Base-by-base conservation (phyloP, 2,113 vertebrate species). In the Chelonoidis abingdonii region DNA sequence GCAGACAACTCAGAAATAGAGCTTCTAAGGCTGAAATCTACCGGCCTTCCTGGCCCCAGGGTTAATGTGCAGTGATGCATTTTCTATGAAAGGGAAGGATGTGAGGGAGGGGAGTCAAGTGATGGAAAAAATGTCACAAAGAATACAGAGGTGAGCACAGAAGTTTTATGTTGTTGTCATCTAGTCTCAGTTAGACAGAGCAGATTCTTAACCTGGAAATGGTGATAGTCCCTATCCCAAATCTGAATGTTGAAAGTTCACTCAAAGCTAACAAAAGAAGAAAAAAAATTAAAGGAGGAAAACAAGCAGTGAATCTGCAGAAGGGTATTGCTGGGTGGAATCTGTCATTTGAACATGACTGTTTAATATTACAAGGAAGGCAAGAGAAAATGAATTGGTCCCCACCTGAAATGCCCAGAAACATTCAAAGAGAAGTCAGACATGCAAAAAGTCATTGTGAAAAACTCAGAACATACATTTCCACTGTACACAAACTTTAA, bases 311-410 rank as follows among this genome's bases (percentile, higher is more conserved):
- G 47, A 25, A 49, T 80, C 84, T 83, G 4, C 80, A 49, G 38
- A 89, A 92, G 10, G 69, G 3, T 84, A 80, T 52, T 49, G n/a
- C 13, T 52, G 29, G 47, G 54, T 56, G 56, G 79, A 87, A 87
- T 72, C n/a, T 38, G 31, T 0, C 1, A 1, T 50, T 75, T 79
- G 25, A 85, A 79, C 3, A 75, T 3, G 79, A 47, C 13, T 54
- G 6, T 76, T 95, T 95, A 83, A 44, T 91, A 87, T 69, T 90
- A 80, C 87, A 44, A 38, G 84, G 41, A 35, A 83, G 24, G 47
- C 0, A 14, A 38, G 4, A 31, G 82, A 5, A 24, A 52, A 27
- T 81, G 59, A 93, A 10, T 95, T 57, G 9, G 47, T 65, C 41
- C 29, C 12, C 87, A 9, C 24, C 9, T 80, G 0, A 29, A 41